Base-by-base conservation (phyloP, 2,888 invertebrate genomes). In the Noctuana brunneofusca region DNA sequence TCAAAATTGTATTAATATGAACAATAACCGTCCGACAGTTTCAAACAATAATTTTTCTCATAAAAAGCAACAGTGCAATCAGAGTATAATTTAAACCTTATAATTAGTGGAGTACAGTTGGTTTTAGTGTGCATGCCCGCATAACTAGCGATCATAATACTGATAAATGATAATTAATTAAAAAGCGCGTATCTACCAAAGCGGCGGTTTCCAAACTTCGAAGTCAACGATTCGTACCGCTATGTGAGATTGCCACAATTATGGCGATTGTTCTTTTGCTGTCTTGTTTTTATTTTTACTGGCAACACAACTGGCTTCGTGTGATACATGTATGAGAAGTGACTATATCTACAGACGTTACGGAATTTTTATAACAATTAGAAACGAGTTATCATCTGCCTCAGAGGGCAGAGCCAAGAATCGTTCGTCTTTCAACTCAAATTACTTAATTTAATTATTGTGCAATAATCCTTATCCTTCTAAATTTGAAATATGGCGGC, bases 121-220 rank as follows among this genome's bases (percentile, higher is more conserved):
- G 75, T 77, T 80, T 24, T 60, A 27, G 62, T 66, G 65, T 3
- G 43, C 57, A 52, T 22, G 55, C 59, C 38, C 63, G 57, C 64
- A 60, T 52, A 53, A 53, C 66, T 65, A 65, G 66, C 69, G 71
- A 72, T 73, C 72, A 67, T 72, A 70, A 71, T 68, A 74, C 69
- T 70, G 69, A 82, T 81, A 82, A 78, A 81, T 81, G 83, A 83
- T 88, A 87, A 87, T 87, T 89, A 88, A 88, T 87, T 89, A 84
- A 86, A 83, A 84, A 86, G 82, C 82, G 81, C 81, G 79, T 83
- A 84, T 81, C 76, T 41, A 41, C 41, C 81, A 83, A 82, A 84
- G 84, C 82, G 80, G 72, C 73, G 72, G 68, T 71, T 87, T 84
- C 82, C 84, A 87, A 89, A 87, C 84, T 80, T 73, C 76, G 79